Percentiles rank a stretch among this genome's conserved stretches.
phyloP scores from a whole-genome alignment of 2,797 vertebrate species.

The Scolopax bukidnonensis region DNA sequence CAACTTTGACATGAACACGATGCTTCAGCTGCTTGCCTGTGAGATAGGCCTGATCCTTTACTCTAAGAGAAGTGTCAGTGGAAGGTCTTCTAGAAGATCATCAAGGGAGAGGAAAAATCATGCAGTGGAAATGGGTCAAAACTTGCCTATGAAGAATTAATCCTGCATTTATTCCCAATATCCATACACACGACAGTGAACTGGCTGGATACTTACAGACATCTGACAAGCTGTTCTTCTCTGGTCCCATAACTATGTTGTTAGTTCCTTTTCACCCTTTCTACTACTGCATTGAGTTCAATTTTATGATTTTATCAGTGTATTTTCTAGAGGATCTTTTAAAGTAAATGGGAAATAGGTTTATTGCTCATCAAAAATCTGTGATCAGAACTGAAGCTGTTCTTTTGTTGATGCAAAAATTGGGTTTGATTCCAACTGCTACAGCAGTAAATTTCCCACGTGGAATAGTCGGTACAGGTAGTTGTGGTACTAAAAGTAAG shows the following conservation, averaged over 20 bases:
- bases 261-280: neutral
- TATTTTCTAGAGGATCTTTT: neutral
- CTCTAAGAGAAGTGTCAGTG: neutral
- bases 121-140: neutral
- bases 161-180: neutral
- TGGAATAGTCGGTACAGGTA: neutral
- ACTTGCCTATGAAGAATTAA: neutral
- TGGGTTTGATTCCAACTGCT: neutral
- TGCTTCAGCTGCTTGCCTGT: neutral
- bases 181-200: neutral
- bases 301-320: neutral
- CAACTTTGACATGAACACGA: neutral
- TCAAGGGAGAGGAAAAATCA: neutral
- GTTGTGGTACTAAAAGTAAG: neutral
- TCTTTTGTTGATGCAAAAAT: neutral
- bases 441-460: neutral
- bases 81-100: neutral
- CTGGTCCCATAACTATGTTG: neutral
- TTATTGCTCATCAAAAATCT: neutral
- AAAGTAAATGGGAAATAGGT: neutral
- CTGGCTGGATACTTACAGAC: neutral
- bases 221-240: neutral
- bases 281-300: neutral
- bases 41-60: neutral
- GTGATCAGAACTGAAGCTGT: neutral